phyloP scores from a whole-genome alignment of 2,888 invertebrate genomes.

The Pterostichus madidus region DNA sequence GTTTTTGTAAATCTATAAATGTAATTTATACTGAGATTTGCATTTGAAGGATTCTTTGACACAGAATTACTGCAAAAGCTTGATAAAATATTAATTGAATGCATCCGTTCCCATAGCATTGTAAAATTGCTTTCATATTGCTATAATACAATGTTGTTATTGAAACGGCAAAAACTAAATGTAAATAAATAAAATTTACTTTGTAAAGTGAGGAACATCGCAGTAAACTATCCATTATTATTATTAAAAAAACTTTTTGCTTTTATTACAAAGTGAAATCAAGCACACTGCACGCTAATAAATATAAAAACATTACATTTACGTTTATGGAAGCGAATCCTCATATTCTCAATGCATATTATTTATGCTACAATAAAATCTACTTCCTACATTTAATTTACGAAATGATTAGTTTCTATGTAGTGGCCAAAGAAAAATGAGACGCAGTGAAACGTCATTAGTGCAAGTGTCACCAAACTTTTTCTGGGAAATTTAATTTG shows the following conservation, averaged over 20 bases:
- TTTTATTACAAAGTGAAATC: constrained; percentile 57
- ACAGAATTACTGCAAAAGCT: too few species aligned
- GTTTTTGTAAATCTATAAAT: too few species aligned
- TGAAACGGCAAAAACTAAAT: background rate
- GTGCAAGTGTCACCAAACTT: constrained; percentile 31
- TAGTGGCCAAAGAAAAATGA: background rate
- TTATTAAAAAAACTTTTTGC: constrained; percentile 55
- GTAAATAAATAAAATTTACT: constrained; percentile 34
- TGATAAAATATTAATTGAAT: too few species aligned
- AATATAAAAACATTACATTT: constrained; percentile 50
- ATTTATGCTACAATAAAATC: constrained; percentile 34
- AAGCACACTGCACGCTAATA: constrained; percentile 29
- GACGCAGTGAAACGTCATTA: constrained; percentile 30
- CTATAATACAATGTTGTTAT: too few species aligned
- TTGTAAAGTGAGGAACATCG: background rate
- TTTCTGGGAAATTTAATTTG: constrained; percentile 35
- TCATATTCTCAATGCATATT: constrained; percentile 9
- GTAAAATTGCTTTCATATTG: too few species aligned
- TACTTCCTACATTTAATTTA: constrained; percentile 51
- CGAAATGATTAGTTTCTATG: constrained; percentile 43
- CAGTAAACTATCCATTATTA: constrained; percentile 10
- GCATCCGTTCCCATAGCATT: too few species aligned
- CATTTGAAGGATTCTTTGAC: too few species aligned
- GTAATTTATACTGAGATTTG: too few species aligned
- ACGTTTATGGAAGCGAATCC: constrained; percentile 49